Evolutionary conservation across 2,797 vertebrate genomes (phyloP).

Genomic region (Tenualosa ilisha): DNA sequence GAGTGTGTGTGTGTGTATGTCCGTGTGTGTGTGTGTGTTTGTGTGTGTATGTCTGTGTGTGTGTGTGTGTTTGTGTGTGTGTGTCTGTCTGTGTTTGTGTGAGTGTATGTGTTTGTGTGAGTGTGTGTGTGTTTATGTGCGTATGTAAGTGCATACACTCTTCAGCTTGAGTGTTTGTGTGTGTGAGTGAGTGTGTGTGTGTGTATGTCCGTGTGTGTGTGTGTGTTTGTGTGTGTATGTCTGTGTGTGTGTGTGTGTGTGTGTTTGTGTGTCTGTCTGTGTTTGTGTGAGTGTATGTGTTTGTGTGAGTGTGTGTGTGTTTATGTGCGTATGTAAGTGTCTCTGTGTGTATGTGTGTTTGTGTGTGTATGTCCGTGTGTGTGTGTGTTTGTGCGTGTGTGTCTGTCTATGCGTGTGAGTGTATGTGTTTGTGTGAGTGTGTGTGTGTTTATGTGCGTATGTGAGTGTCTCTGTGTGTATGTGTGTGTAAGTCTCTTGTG

Average conservation of each 20-base stretch:
- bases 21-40: not conserved
- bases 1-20: too few relatives aligned
- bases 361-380: not conserved
- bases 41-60: not conserved
- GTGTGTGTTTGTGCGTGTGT: not conserved
- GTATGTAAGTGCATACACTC: too few relatives aligned
- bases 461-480: slow-evolving; percentile 11
- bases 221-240: not conserved
- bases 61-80: not conserved
- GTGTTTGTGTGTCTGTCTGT: not conserved
- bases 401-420: not conserved
- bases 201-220: not conserved
- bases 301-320: too few relatives aligned
- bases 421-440: slow-evolving; percentile 26
- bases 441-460: not conserved
- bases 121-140: slow-evolving; percentile 5
- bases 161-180: not conserved
- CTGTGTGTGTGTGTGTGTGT: not conserved
- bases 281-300: not conserved
- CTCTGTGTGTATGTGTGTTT: not conserved
- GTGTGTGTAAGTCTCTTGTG: not conserved
- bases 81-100: too few relatives aligned
- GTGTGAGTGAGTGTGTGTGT: not conserved
- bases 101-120: slow-evolving; percentile 22
- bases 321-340: too few relatives aligned